Evolutionary conservation across 2,888 invertebrate species (phyloP), one percentile per base, ranked within the genome.

Genomic region (Coenonympha glycerion): DNA sequence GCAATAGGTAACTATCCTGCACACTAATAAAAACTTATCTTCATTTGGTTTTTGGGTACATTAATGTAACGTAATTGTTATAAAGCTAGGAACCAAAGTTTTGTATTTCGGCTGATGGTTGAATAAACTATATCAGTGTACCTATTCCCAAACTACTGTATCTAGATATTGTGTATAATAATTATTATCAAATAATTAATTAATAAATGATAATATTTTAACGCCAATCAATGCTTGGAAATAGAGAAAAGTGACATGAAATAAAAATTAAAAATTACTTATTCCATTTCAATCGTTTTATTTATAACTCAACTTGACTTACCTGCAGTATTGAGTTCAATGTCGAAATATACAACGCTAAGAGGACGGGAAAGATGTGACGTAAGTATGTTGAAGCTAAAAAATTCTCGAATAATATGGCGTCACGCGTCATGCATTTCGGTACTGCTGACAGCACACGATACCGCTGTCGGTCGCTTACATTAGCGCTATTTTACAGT

Each of bases 31-130:
- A 18, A 4, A 24, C 24, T n/a, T n/a, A n/a, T n/a, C n/a, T n/a
- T n/a, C 24, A 24, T 28, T 11, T 21, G 37, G 9, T 37, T 21
- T 11, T 39, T 39, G 24, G 39, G 24, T 33, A 30, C 45, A 22
- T 22, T 33, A 33, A 33, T 33, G 16, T 45, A 45, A 45, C 33
- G 5, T n/a, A n/a, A n/a, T 68, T 60, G 63, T 66, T 66, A 61
- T 79, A 80, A n/a, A 83, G 86, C 86, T 87, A 85, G 78, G 73
- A 76, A 87, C 86, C 86, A 87, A 87, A 87, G 86, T 79, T 80
- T 81, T 81, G 67, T 83, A 81, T 80, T 79, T 77, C 71, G 81
- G 81, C 78, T 76, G 76, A 79, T 76, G 75, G 72, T 40, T 47
- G 40, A 69, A 57, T 56, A n/a, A 53, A 56, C 60, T 63, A 61